Evolutionary conservation across 2,888 invertebrate genomes (phyloP), one percentile per base, ranked within the genome.

Genomic region (Tillus elongatus): DNA sequence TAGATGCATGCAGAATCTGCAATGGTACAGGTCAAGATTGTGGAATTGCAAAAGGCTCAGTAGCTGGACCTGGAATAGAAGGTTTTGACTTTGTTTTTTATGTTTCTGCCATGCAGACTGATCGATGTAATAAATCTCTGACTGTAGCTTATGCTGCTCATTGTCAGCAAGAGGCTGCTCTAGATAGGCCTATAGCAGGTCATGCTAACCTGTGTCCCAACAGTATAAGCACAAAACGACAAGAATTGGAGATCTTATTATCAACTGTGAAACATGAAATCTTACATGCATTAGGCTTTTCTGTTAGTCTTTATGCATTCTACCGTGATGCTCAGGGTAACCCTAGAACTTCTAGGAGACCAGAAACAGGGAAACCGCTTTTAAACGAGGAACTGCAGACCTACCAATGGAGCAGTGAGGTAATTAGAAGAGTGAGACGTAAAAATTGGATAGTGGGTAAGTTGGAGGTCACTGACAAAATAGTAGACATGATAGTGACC

Each of bases 241-340:
- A 93, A 51, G 95, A 97, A 60, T 70, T 93, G 49, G 90, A 88
- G 49, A 91, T 88, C 1, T 72, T 93, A 2, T 70, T 95, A 50
- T 93, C 96, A 1, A 97, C 96, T 0, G 93, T 98, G 9, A 97
- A 97, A 60, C 98, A 98, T 63, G 98, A 98, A 66, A 96, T 98
- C 62, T 71, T 97, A 0, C 98, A 98, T 66, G 97, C 98, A 0
- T 69, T 98, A 33, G 97, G 96, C 0, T 97, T 98, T 68, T 96
- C 96, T 9, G 88, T 95, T 2, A 93, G 93, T 27, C 71, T 98
- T 16, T 98, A 89, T 66, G 97, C 96, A 0, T 98, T 97, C 66
- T 95, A 85, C 64, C 77, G 97, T 33, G 95, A 97, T 58, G 77
- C 81, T 33, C 68, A 81, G n/a, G 96, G 96, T 0, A 75, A 79